A percentile compares a stretch with the other conserved stretches of the same genome.
These are phyloP conservation scores for Pecten maximus DNA, from an alignment of 2,888 invertebrate genomes.

Conservation along the genomic window DNA sequence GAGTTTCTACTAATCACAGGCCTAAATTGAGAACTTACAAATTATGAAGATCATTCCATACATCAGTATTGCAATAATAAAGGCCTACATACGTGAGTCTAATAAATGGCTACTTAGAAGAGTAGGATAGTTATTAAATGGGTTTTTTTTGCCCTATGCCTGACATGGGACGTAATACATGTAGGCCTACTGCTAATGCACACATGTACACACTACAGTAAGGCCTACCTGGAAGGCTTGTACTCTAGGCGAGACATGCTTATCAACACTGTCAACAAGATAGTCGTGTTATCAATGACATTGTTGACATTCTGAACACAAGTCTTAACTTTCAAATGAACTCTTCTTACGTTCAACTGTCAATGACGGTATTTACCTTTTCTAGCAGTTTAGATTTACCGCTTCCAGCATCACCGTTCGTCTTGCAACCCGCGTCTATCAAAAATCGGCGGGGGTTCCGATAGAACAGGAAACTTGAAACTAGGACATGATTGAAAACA, in stretches of 20 bases:
- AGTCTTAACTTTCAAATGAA: background rate
- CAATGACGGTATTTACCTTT: slow-evolving; percentile 26
- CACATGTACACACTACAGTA: too few species aligned
- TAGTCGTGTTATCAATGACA: background rate
- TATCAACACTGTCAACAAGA: slow-evolving; percentile 26
- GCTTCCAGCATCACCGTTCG: slow-evolving; percentile 18
- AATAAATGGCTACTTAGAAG: too few species aligned
- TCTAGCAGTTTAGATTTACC: background rate
- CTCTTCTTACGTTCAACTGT: background rate
- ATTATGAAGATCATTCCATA: too few species aligned
- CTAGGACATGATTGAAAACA: slow-evolving; percentile 38
- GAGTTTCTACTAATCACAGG: too few species aligned
- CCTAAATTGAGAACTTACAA: too few species aligned
- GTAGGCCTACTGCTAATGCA: background rate
- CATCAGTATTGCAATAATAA: too few species aligned
- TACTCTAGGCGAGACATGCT: background rate
- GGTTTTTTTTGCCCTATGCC: background rate
- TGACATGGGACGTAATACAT: background rate
- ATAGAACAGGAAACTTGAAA: slow-evolving; percentile 40
- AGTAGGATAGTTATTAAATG: too few species aligned
- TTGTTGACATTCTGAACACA: background rate
- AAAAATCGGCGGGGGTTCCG: slow-evolving; percentile 39
- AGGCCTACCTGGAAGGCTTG: too few species aligned
- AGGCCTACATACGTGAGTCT: too few species aligned
- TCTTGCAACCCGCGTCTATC: slow-evolving; percentile 9